Evolutionary conservation across 2,797 vertebrate genomes (phyloP).

Genomic region (Intellagama lesueurii): DNA sequence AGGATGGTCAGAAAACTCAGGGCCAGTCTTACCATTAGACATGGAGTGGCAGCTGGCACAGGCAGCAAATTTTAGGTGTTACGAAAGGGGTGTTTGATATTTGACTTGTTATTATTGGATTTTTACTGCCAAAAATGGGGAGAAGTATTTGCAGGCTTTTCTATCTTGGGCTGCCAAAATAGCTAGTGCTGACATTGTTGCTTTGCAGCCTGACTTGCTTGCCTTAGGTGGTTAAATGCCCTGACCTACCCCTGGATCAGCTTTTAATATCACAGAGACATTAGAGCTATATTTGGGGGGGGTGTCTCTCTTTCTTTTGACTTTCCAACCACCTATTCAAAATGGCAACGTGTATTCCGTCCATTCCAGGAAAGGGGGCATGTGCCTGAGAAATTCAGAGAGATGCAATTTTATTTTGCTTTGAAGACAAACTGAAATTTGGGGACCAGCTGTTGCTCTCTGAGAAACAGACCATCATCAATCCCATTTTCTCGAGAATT

Average conservation of each 20-base stretch:
- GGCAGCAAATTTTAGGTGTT: too few relatives aligned
- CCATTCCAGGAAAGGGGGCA: neutral
- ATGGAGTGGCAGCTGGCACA: too few relatives aligned
- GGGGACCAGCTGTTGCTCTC: conserved; percentile 27
- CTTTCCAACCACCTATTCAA: neutral
- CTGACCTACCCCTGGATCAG: neutral
- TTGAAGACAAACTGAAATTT: neutral
- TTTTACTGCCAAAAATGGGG: too few relatives aligned
- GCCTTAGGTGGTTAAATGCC: neutral
- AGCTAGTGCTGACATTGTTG: too few relatives aligned
- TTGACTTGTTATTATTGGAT: too few relatives aligned
- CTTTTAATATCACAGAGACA: neutral
- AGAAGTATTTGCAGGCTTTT: too few relatives aligned
- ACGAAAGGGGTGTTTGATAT: too few relatives aligned
- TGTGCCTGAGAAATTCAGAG: neutral
- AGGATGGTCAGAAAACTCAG: too few relatives aligned
- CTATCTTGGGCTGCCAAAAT: too few relatives aligned
- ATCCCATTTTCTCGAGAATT: conserved; percentile 57
- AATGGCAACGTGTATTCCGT: too few relatives aligned
- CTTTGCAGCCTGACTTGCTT: too few relatives aligned
- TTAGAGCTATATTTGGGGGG: neutral
- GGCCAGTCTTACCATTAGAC: too few relatives aligned
- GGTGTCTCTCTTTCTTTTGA: neutral
- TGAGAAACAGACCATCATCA: conserved; percentile 50
- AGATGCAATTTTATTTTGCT: neutral